Conservation (phyloP, 2,113 vertebrate genomes). For the Protobothrops mucrosquamatus region DNA sequence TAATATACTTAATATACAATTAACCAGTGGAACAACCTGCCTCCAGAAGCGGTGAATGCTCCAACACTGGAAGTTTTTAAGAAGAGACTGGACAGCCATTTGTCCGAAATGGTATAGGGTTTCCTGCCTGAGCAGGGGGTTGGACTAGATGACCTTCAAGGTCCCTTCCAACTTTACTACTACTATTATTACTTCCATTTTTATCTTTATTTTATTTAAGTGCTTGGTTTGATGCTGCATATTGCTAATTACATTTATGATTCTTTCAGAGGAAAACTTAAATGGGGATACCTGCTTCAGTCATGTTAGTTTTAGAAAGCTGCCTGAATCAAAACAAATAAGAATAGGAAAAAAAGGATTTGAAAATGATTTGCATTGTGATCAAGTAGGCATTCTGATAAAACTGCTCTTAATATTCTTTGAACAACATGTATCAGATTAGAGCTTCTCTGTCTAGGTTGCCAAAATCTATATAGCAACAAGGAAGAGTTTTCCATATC, state of each 20-base stretch:
- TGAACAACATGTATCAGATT: neutral
- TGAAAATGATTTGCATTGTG: conserved; percentile 3
- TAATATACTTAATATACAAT: too few relatives aligned
- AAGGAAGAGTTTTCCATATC: neutral
- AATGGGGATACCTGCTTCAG: neutral
- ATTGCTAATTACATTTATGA: neutral
- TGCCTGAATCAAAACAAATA: neutral
- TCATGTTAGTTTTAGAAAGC: neutral
- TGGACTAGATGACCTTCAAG: too few relatives aligned
- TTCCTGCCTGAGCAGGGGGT: too few relatives aligned
- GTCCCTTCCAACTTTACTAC: too few relatives aligned
- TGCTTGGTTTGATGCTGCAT: neutral
- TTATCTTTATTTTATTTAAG: neutral
- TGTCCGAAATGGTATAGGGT: too few relatives aligned
- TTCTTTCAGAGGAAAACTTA: conserved; percentile 10
- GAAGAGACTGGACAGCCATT: too few relatives aligned
- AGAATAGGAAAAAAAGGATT: neutral
- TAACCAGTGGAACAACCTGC: too few relatives aligned
- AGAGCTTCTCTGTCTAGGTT: neutral
- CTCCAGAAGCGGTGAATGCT: too few relatives aligned
- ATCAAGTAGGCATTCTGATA: conserved; percentile 1
- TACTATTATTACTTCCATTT: too few relatives aligned
- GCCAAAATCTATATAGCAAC: neutral
- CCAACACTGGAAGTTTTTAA: too few relatives aligned
- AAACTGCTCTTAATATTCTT: neutral